These are phyloP conservation scores for Myiothlypis coronata DNA, from an alignment of 2,797 vertebrate species.

Conservation along the genomic window DNA sequence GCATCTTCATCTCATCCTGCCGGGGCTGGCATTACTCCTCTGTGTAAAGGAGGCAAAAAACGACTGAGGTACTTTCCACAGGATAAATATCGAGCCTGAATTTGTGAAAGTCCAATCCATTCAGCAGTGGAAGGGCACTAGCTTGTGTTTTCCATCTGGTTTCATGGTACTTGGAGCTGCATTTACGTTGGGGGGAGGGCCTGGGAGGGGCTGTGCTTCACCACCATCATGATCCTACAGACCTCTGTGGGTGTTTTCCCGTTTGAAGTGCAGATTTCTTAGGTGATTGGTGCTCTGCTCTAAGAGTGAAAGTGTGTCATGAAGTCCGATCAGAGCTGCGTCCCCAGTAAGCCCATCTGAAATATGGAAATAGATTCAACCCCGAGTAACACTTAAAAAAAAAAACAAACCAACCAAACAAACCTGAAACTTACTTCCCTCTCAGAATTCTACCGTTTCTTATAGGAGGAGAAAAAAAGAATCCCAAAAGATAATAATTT, in stretches of 20 bases:
- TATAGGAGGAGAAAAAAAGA: background rate
- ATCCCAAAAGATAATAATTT: background rate
- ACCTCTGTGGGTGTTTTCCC: background rate
- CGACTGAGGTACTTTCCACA: background rate
- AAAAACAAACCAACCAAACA: background rate
- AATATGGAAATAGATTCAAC: background rate
- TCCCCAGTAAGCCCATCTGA: background rate
- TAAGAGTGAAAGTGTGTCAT: background rate
- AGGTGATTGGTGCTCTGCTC: background rate
- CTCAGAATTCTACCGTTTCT: background rate
- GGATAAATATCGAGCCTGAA: background rate
- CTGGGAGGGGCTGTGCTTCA: background rate
- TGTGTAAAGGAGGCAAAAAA: background rate
- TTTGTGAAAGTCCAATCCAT: background rate
- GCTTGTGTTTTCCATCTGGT: background rate
- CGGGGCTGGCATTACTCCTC: background rate
- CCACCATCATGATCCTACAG: background rate
- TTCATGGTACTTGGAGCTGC: background rate
- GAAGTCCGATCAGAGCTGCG: background rate
- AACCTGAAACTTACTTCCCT: background rate
- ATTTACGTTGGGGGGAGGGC: background rate
- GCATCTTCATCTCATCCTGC: background rate
- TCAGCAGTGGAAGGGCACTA: background rate
- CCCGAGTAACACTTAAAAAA: background rate
- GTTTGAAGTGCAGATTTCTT: background rate